phyloP scores from a whole-genome alignment of 2,797 vertebrate genomes.

The Rousettus madagascariensis region DNA sequence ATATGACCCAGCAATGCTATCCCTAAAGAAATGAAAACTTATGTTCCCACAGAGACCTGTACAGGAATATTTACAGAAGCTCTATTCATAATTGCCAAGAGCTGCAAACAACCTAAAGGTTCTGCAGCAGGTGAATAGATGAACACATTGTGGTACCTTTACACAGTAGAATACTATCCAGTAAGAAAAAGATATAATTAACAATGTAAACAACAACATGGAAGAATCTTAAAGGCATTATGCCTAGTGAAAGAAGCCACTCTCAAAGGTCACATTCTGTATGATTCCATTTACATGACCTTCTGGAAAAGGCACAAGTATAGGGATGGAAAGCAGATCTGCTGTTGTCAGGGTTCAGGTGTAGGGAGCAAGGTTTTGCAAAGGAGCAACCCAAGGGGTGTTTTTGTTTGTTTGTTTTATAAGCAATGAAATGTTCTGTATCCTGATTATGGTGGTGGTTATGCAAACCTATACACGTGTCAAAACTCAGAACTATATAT shows the following conservation, averaged over 20 bases:
- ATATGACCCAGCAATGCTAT: neutral
- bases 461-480: neutral
- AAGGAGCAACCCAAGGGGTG: neutral
- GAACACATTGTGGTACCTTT: neutral
- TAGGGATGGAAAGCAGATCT: neutral
- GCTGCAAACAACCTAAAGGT: conserved; percentile 2
- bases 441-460: neutral
- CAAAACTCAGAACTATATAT: conserved; percentile 22
- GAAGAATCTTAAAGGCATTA: neutral
- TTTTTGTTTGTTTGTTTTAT: neutral
- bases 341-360: neutral
- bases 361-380: neutral
- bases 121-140: neutral
- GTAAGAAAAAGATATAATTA: conserved; percentile 1
- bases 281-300: conserved; percentile 10
- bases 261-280: neutral
- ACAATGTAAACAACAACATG: neutral
- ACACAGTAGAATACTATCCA: neutral
- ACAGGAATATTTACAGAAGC: neutral
- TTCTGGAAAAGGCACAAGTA: neutral
- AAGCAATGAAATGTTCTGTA: neutral
- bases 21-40: conserved; percentile 40
- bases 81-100: neutral
- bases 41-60: conserved; percentile 26
- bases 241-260: conserved; percentile 37